Conservation (phyloP, 2,797 vertebrate species). For the Nasua narica region DNA sequence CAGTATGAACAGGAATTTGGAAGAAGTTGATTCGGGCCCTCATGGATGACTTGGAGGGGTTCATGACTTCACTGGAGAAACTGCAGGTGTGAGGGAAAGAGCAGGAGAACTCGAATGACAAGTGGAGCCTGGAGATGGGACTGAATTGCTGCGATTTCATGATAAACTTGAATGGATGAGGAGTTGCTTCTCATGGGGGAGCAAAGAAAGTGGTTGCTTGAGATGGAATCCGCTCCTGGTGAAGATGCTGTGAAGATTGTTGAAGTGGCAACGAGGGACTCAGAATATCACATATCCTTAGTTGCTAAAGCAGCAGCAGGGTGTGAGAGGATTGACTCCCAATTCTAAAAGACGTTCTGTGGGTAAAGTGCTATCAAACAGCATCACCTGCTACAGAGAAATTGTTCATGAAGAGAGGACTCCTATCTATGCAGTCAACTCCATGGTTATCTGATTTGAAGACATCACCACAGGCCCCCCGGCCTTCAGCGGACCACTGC, state of each 20-base stretch:
- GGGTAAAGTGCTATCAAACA: not conserved
- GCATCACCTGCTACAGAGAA: not conserved
- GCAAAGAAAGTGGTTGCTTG: not conserved
- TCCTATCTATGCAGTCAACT: not conserved
- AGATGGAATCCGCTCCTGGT: not conserved
- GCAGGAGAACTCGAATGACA: not conserved
- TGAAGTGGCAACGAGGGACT: not conserved
- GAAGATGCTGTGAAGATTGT: not conserved
- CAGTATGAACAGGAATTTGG: not conserved
- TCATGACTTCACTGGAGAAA: not conserved
- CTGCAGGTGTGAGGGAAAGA: not conserved
- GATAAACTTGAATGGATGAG: not conserved
- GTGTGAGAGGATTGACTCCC: not conserved
- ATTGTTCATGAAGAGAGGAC: not conserved
- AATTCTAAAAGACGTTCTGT: not conserved
- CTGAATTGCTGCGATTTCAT: not conserved
- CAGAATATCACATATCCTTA: not conserved
- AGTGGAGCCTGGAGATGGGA: not conserved
- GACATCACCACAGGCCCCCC: not conserved
- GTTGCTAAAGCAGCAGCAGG: not conserved
- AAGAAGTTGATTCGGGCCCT: not conserved
- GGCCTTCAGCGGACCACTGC: not conserved
- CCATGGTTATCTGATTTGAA: not conserved
- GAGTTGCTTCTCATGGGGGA: not conserved
- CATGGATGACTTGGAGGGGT: not conserved